Evolutionary conservation across 1,140 invertebrate genomes (phyloP).

Genomic region (Aphis craccivora): DNA sequence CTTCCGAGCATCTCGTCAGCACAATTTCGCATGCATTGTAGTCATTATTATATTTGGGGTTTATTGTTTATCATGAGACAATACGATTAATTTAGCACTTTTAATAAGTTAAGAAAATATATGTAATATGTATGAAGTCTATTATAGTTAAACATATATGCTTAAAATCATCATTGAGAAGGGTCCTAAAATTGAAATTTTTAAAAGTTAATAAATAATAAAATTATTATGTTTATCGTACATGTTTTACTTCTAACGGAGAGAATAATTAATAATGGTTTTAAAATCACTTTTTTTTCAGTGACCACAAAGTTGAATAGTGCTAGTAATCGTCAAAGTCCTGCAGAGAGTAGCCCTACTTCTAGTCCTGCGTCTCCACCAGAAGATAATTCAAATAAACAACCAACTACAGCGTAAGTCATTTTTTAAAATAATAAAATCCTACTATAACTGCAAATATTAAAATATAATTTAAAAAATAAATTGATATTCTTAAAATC

Average conservation of each 20-base stretch:
- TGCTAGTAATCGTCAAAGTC: conserved; percentile 37
- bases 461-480: background rate
- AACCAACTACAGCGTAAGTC: conserved; percentile 27
- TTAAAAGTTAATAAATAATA: background rate
- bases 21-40: too few species aligned
- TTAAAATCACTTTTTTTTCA: background rate
- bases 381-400: conserved; percentile 45
- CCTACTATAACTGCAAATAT: background rate
- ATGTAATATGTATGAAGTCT: background rate
- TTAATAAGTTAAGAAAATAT: background rate
- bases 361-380: conserved; percentile 49
- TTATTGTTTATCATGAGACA: background rate
- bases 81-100: background rate
- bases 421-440: background rate
- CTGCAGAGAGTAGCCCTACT: conserved; percentile 28
- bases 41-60: too few species aligned
- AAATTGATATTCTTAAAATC: background rate
- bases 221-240: background rate
- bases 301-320: conserved; percentile 52
- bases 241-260: background rate
- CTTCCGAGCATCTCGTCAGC: too few species aligned
- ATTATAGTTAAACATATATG: background rate
- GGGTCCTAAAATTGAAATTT: background rate
- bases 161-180: background rate
- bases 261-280: background rate